Evolutionary conservation across 2,888 invertebrate genomes (phyloP), one percentile per base, ranked within the genome.

Genomic region (Drepanosiphum platanoidis): DNA sequence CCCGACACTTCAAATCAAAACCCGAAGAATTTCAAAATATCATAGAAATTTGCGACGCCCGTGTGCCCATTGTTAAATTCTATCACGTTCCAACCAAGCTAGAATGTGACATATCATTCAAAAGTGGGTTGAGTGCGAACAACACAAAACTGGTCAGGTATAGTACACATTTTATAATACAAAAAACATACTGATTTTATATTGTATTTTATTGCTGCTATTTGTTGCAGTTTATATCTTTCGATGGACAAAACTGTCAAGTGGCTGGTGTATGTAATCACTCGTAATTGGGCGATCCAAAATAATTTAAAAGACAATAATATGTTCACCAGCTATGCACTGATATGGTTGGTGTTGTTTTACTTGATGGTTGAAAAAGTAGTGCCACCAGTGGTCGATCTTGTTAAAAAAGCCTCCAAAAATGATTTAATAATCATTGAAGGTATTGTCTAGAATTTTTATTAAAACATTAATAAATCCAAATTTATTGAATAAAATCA

Each of bases 271-370:
- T 86, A 81, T 15, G 86, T 86, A 1, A 87, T 88, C 13, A 87
- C 22, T 18, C 18, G 87, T 72, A 52, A 81, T 27, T 88, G 88
- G 88, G 87, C 87, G 27, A 18, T 86, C 22, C 30, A 77, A 39
- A 88, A 88, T 81, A 83, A 86, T 22, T 77, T 88, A 18, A 84
- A 86, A 5, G 86, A 86, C n/a, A 86, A 39, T 32, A 74, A 66
- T 42, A 46, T 81, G 15, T 88, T 88, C 70, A 87, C 87, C 8
- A 87, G 86, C 61, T 87, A 88, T 71, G 86, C 86, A 1, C 68
- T 87, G 22, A 86, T 86, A 34, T 88, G 88, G 88, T 86, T 88
- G 70, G 87, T 87, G 11, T 39, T 88, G 8, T 88, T 88, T 86
- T 88, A 87, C 70, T 86, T 88, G 36, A 88, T 88, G 87, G 70